Evolutionary conservation across 2,113 vertebrate species (phyloP).

Genomic region (Ceuthmochares aereus): DNA sequence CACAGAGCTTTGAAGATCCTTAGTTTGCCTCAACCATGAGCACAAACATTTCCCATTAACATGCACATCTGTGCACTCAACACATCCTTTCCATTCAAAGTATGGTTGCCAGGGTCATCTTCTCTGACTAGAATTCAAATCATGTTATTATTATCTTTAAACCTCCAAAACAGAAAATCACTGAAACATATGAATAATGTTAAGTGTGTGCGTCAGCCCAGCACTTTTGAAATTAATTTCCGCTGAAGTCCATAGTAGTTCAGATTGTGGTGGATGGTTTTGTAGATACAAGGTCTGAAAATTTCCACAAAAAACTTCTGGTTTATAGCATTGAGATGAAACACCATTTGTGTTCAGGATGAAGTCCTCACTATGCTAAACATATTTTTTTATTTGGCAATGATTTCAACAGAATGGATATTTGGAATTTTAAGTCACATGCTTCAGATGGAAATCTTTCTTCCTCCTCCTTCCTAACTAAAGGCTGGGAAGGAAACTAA

Average conservation of each 20-base stretch:
- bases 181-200: neutral
- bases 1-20: neutral
- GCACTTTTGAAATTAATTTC: neutral
- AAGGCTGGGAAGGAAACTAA: neutral
- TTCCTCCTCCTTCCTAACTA: neutral
- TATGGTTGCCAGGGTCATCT: neutral
- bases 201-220: neutral
- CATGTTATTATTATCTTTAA: neutral
- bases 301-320: neutral
- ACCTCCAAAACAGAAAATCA: neutral
- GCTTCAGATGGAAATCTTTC: neutral
- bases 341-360: neutral
- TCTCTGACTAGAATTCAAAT: neutral
- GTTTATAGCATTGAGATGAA: neutral
- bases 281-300: neutral
- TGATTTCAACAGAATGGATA: neutral
- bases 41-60: neutral
- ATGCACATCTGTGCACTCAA: neutral
- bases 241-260: neutral
- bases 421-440: neutral
- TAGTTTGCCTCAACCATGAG: neutral
- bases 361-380: neutral
- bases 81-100: neutral
- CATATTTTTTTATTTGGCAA: neutral
- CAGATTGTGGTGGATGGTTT: neutral